Base-by-base conservation (phyloP, 2,797 vertebrate species). In the Pogoniulus pusillus region DNA sequence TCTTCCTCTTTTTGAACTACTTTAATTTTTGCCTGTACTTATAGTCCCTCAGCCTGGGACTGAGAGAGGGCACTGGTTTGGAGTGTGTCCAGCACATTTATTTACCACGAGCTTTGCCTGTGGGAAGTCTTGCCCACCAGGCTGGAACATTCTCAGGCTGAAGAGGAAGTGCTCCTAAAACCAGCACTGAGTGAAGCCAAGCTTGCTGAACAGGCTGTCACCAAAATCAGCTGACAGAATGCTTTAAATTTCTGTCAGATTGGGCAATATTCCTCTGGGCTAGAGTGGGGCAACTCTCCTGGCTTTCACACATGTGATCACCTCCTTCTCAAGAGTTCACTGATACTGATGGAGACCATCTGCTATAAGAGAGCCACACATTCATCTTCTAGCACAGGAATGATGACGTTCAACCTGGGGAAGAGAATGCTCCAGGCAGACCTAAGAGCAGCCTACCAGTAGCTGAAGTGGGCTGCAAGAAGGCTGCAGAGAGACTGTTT, bases 211-310 rank as follows among this genome's bases (percentile, higher is more conserved):
- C 8, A n/a, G 11, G 22, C 16, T 29, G 7, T 39, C 7, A 5
- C 41, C 32, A 43, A 73, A 70, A n/a, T 3, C 53, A 64, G 39
- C 24, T 22, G 34, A 59, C 59, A 79, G 12, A 13, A 32, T 53
- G 54, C 12, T 73, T 72, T 35, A 93, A 58, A 93, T 63, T 57
- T 18, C 49, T 2, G 1, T 3, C 16, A 63, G 60, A 55, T n/a
- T 51, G 58, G 5, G 32, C 0, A 0, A 45, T 9, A 26, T 72
- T 77, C 39, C 62, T 64, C 43, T 0, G 0, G 65, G 19, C 68
- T 18, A 13, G 35, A 69, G 55, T 19, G 58, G 47, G 53, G 32
- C 22, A 35, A 16, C 9, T 78, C 29, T 45, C 26, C 26, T 14
- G 45, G 9, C 55, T 69, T 69, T 59, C 3, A 2, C 17, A 59